A percentile compares a stretch with the other conserved stretches of the same genome.
These are phyloP conservation scores for Odiellus spinosus DNA, from an alignment of 2,888 invertebrate species.

Conservation along the genomic window DNA sequence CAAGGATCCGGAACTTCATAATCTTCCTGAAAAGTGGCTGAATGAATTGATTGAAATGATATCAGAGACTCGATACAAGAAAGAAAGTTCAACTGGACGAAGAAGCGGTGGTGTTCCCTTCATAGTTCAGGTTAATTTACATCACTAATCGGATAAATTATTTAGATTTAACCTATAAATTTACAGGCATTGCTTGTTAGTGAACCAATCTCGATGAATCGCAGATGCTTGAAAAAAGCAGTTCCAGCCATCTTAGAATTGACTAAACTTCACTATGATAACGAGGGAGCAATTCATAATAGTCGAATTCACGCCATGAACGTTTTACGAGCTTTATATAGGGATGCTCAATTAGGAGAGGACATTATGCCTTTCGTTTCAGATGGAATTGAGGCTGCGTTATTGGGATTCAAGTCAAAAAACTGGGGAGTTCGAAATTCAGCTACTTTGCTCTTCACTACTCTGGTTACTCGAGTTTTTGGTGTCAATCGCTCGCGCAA, in stretches of 20 bases:
- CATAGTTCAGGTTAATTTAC: conserved; percentile 55
- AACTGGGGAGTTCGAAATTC: conserved; percentile 64
- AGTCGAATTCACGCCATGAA: conserved; percentile 56
- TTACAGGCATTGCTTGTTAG: conserved; percentile 57
- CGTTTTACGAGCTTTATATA: conserved; percentile 61
- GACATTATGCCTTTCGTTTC: conserved; percentile 49
- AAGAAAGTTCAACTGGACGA: conserved; percentile 37
- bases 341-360: conserved; percentile 58
- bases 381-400: conserved; percentile 50
- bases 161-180: too few species aligned
- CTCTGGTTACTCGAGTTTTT: conserved; percentile 68
- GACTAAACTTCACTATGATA: conserved; percentile 24
- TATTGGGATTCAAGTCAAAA: conserved; percentile 52
- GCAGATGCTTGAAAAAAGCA: conserved; percentile 41
- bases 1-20: conserved; percentile 16
- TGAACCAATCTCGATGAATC: conserved; percentile 45
- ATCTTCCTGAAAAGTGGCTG: conserved; percentile 29
- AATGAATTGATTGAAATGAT: conserved; percentile 28
- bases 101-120: conserved; percentile 89
- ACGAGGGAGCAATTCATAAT: too few species aligned
- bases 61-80: conserved; percentile 12
- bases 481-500: conserved; percentile 49
- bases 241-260: conserved; percentile 40
- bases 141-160: too few species aligned
- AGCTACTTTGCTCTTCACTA: conserved; percentile 63